A percentile compares a stretch with the other conserved stretches of the same genome.
These are phyloP conservation scores for Artibeus lituratus DNA, from an alignment of 2,797 vertebrate species.

Conservation along the genomic window DNA sequence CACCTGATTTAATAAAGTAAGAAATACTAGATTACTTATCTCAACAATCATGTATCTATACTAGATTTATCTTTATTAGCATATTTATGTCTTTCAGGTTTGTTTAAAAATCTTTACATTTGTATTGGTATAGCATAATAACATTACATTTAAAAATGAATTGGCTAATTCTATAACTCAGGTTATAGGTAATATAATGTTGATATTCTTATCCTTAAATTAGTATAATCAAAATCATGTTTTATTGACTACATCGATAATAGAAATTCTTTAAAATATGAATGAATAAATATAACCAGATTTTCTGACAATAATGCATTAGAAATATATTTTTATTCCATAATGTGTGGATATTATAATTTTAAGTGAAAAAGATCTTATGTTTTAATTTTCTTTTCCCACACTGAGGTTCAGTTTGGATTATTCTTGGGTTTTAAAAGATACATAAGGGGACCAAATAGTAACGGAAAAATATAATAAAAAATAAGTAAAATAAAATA, in stretches of 20 bases:
- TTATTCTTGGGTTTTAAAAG: neutral
- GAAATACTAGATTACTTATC: neutral
- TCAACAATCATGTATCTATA: neutral
- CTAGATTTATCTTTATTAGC: neutral
- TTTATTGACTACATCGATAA: neutral
- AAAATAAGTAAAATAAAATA: too few species aligned
- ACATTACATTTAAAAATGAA: neutral
- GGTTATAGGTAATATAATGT: neutral
- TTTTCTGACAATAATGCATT: neutral
- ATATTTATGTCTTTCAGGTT: neutral
- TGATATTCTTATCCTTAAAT: neutral
- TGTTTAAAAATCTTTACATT: neutral
- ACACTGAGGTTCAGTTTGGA: neutral
- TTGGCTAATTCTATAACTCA: neutral
- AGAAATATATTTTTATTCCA: neutral
- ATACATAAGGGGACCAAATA: neutral
- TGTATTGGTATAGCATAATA: neutral
- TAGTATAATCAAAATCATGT: neutral
- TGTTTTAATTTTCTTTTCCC: neutral
- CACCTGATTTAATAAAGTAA: neutral
- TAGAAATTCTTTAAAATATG: neutral
- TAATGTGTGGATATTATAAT: neutral
- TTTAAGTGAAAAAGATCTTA: constrained; percentile 4
- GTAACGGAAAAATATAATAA: too few species aligned
- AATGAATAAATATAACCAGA: neutral